Conservation (phyloP, 2,797 vertebrate genomes). For the Thalassophryne amazonica region DNA sequence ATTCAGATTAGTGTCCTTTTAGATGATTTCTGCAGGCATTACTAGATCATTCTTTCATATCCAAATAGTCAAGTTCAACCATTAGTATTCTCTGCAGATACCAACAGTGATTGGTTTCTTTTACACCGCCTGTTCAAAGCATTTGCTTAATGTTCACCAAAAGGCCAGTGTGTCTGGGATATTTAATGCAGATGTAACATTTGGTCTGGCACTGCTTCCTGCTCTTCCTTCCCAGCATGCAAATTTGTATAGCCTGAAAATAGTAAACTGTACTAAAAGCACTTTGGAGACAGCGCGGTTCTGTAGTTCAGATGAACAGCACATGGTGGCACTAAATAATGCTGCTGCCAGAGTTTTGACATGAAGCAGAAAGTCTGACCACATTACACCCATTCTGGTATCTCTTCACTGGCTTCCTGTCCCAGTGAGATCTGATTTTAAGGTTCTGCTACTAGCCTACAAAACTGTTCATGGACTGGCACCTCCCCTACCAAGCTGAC, state of each 20-base stretch:
- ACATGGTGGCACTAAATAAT: slow-evolving; percentile 24
- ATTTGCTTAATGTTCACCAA: slow-evolving; percentile 54
- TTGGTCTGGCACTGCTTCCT: slow-evolving; percentile 35
- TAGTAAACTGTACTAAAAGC: neutral
- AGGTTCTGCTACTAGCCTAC: no score
- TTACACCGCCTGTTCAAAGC: slow-evolving; percentile 30
- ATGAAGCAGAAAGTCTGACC: no score
- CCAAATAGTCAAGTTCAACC: slow-evolving; percentile 23
- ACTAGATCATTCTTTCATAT: slow-evolving; percentile 19
- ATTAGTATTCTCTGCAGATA: slow-evolving; percentile 41
- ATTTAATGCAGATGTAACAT: slow-evolving; percentile 47
- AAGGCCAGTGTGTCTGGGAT: slow-evolving; percentile 50
- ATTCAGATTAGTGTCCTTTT: slow-evolving; percentile 24
- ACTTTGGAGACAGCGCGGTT: slow-evolving; percentile 1
- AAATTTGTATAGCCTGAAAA: slow-evolving; percentile 3
- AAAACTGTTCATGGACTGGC: no score
- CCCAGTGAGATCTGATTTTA: no score
- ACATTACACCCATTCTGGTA: no score
- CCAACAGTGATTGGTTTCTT: slow-evolving; percentile 37
- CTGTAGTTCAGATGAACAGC: slow-evolving; percentile 16
- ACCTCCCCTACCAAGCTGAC: no score
- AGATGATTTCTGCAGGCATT: slow-evolving; percentile 26
- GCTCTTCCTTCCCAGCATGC: slow-evolving; percentile 1
- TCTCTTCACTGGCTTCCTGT: no score
- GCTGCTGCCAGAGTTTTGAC: no score